phyloP scores from a whole-genome alignment of 2,797 vertebrate species.

The Paramormyrops hopkinsi region DNA sequence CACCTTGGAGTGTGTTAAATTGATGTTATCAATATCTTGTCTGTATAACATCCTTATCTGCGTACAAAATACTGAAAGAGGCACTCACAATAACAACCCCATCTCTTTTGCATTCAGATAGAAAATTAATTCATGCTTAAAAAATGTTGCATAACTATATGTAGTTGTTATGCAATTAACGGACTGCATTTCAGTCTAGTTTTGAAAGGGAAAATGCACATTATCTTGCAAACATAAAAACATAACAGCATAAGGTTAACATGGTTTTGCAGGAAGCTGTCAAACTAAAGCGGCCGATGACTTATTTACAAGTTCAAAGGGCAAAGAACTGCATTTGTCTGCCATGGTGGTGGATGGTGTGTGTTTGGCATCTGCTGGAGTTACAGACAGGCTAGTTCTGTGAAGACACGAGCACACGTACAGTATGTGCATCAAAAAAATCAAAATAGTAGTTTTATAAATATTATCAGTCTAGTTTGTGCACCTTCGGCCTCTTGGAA shows the following conservation, averaged over 20 bases:
- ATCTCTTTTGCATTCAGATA: not conserved
- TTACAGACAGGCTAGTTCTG: not conserved
- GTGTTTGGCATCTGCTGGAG: not conserved
- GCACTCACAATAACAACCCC: not conserved
- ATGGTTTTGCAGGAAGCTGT: not conserved
- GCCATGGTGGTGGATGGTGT: not conserved
- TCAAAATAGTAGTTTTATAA: not conserved
- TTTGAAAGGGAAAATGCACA: not conserved
- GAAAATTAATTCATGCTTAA: not conserved
- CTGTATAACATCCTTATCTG: slow-evolving; percentile 26
- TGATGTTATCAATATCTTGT: slow-evolving; percentile 35
- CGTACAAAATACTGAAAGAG: not conserved
- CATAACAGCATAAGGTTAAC: not conserved
- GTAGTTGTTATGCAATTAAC: not conserved
- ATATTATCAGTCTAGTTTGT: not conserved
- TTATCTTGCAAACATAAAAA: not conserved
- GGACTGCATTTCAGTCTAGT: not conserved
- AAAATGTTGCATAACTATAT: not conserved
- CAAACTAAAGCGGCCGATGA: not conserved
- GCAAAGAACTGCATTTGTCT: not conserved
- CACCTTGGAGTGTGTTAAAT: slow-evolving; percentile 37
- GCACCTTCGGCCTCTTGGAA: slow-evolving; percentile 35
- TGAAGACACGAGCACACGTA: not conserved
- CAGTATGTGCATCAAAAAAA: not conserved
- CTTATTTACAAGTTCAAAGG: not conserved